Evolutionary conservation across 2,113 vertebrate species (phyloP).

Genomic region (Eptesicus fuscus): DNA sequence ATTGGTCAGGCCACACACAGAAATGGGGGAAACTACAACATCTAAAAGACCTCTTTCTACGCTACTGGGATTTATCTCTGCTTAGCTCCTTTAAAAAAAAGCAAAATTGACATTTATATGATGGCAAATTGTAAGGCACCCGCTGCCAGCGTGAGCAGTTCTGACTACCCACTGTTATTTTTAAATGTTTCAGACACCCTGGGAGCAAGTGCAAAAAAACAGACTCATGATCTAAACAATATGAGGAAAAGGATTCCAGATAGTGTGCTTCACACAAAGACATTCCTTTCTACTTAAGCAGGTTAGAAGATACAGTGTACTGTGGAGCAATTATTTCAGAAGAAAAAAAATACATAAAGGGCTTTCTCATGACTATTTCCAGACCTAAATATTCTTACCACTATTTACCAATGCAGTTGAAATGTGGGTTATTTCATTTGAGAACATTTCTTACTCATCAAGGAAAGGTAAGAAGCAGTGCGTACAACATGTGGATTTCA

Average conservation of each 20-base stretch:
- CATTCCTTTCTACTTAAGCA: conserved; percentile 18
- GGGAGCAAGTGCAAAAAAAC: conserved; percentile 13
- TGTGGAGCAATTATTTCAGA: background rate
- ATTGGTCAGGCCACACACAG: background rate
- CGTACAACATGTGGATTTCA: background rate
- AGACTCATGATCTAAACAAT: conserved; percentile 46
- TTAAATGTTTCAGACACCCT: conserved; percentile 50
- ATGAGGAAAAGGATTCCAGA: conserved; percentile 33
- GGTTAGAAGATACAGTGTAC: conserved; percentile 11
- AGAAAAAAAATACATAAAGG: background rate
- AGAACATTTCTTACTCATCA: conserved; percentile 28
- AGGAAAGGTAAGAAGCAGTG: conserved; percentile 31
- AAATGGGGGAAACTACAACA: conserved; percentile 30
- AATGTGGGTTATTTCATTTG: conserved; percentile 33
- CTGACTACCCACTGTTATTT: conserved; percentile 30
- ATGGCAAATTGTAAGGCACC: background rate
- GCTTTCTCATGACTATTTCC: background rate
- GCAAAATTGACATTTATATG: conserved; percentile 43
- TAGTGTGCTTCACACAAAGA: background rate
- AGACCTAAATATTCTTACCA: conserved; percentile 13
- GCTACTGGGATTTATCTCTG: conserved; percentile 27
- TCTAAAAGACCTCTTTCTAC: background rate
- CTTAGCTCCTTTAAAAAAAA: conserved; percentile 39
- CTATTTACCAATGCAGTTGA: conserved; percentile 2
- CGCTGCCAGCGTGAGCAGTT: background rate